Base-by-base conservation (phyloP, 1,140 invertebrate genomes). In the Leptinotarsa lineolata region DNA sequence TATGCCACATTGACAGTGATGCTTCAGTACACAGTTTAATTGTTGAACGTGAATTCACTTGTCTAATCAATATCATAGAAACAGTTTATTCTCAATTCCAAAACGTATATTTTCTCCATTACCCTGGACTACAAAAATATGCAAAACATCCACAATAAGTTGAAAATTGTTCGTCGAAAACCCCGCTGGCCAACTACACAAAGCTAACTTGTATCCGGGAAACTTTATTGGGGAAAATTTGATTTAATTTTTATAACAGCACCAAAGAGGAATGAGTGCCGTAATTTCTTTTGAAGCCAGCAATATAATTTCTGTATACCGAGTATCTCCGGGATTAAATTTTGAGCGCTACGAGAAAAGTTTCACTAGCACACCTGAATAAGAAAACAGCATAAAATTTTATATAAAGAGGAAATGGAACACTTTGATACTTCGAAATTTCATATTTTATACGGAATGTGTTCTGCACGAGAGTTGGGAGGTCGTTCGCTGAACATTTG, bases 221-320 rank as follows among this genome's bases (percentile, higher is more conserved):
- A 83, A 83, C 81, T 83, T 83, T 83, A 83, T 83, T 83, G 82
- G 76, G 70, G 82, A 80, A 81, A 82, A 83, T 83, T 83, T 83
- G 82, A 83, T 83, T 83, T 82, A 81, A 83, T 83, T 83, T 82
- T 81, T 82, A 82, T 81, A 83, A 81, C 80, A 81, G 80, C 81
- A 76, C 77, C 81, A 81, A 82, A 82, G 80, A 80, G 80, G 78
- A 81, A 83, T 81, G 82, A 83, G 81, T 83, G 82, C 78, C 79
- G 82, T 83, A 83, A 83, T 83, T 83, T 82, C 81, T 82, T 83
- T 83, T 83, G 82, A 83, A 80, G 82, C 80, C 78, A 71, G 79
- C 79, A 83, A 83, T 83, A 80, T 82, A 82, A 83, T 83, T 83
- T 83, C 79, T 79, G 78, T 80, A 80, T 83, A 80, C 79, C 77